Conservation (phyloP, 2,888 invertebrate genomes). For the Dasysyrphus tricinctus region DNA sequence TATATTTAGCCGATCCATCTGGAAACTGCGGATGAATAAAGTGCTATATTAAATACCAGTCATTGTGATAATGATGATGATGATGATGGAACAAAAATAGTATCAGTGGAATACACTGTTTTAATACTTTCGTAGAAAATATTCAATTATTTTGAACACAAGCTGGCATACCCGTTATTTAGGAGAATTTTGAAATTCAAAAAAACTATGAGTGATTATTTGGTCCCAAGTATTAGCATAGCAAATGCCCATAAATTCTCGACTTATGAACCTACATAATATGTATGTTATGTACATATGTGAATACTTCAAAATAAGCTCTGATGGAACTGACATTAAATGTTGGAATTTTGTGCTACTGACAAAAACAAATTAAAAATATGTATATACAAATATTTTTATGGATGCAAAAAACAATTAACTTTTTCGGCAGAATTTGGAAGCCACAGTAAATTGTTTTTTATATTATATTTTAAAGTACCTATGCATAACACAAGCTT, state of each 20-base stretch:
- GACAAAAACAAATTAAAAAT: too few relatives aligned
- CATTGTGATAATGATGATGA: constrained; percentile 3
- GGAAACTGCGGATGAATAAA: not conserved
- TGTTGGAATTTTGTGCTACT: too few relatives aligned
- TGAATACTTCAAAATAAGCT: too few relatives aligned
- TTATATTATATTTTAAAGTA: too few relatives aligned
- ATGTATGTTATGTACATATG: too few relatives aligned
- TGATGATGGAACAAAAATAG: not conserved
- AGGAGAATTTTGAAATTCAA: not conserved
- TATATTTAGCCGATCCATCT: not conserved
- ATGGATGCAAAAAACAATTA: too few relatives aligned
- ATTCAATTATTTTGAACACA: not conserved
- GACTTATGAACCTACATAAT: too few relatives aligned
- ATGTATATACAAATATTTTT: too few relatives aligned
- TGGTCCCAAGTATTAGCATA: not conserved
- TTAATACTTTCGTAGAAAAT: not conserved
- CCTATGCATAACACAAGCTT: too few relatives aligned
- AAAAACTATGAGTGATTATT: not conserved
- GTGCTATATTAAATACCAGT: not conserved
- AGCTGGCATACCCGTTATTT: constrained; percentile 5
- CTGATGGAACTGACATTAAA: too few relatives aligned
- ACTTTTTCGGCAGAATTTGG: too few relatives aligned
- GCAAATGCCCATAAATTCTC: not conserved
- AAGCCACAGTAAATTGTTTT: too few relatives aligned
- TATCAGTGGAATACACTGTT: not conserved